phyloP scores from a whole-genome alignment of 2,888 invertebrate genomes.

The Drosophila rellima region DNA sequence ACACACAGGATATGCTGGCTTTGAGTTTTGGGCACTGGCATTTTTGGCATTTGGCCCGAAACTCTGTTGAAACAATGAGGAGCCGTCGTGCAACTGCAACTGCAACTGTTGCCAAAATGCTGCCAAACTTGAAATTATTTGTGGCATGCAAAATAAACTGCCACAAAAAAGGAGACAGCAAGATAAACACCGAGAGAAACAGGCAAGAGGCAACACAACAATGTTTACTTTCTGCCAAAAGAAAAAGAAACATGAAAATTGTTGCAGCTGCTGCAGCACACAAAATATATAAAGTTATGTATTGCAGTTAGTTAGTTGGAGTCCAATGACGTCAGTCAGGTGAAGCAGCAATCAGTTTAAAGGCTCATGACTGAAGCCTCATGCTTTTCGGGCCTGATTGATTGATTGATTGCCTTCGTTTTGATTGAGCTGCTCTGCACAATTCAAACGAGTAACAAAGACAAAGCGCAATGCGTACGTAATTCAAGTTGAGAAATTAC shows the following conservation, averaged over 20 bases:
- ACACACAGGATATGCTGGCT: conserved; percentile 7
- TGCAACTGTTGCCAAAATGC: conserved; percentile 35
- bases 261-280: conserved; percentile 19
- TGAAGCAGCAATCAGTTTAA: conserved; percentile 1
- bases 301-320: too few relatives aligned
- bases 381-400: conserved; percentile 23
- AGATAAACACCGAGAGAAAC: neutral
- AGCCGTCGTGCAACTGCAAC: conserved; percentile 19
- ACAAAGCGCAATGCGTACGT: conserved; percentile 10
- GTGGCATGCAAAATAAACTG: conserved; percentile 55
- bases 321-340: conserved; percentile 21
- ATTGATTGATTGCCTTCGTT: conserved; percentile 46
- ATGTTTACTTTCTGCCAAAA: conserved; percentile 25
- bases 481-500: conserved; percentile 1
- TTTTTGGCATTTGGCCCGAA: conserved; percentile 52
- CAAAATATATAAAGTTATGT: conserved; percentile 13
- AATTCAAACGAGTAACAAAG: neutral
- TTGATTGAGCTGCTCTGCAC: conserved; percentile 20
- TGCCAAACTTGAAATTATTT: conserved; percentile 59
- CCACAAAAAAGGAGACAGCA: conserved; percentile 3
- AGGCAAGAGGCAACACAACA: conserved; percentile 4
- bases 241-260: conserved; percentile 12
- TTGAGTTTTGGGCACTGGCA: conserved; percentile 14
- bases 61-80: conserved; percentile 41
- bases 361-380: neutral